phyloP scores from a whole-genome alignment of 2,797 vertebrate species.

The Emys orbicularis region DNA sequence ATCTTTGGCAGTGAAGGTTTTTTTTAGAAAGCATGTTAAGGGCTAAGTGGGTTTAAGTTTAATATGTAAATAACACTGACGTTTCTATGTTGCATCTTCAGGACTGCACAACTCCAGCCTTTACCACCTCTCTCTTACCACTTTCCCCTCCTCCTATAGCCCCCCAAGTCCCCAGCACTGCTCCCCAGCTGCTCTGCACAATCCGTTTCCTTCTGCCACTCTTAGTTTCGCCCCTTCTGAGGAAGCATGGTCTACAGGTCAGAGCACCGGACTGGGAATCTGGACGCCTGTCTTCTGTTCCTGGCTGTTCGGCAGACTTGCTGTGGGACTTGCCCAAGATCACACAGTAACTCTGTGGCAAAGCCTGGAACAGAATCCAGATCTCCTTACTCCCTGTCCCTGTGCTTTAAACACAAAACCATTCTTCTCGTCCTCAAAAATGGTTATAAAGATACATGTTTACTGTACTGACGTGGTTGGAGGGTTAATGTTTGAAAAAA shows the following conservation, averaged over 20 bases:
- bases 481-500: neutral
- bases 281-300: neutral
- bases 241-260: neutral
- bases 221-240: neutral
- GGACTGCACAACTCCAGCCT: no score
- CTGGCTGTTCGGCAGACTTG: neutral
- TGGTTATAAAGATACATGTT: neutral
- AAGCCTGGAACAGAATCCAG: neutral
- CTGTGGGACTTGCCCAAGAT: rapidly evolving
- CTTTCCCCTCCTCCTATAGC: neutral
- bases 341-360: no score
- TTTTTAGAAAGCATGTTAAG: neutral
- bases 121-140: neutral
- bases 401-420: neutral
- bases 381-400: neutral
- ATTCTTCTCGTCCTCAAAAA: neutral
- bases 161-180: rapidly evolving
- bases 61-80: neutral
- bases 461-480: neutral
- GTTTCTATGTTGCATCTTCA: neutral
- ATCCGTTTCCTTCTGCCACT: rapidly evolving
- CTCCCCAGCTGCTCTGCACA: neutral
- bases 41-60: neutral
- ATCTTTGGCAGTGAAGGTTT: rapidly evolving
- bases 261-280: neutral